A percentile compares a stretch with the other conserved stretches of the same genome.
phyloP scores from a whole-genome alignment of 2,888 invertebrate species.

The Ophioninae sp. region DNA sequence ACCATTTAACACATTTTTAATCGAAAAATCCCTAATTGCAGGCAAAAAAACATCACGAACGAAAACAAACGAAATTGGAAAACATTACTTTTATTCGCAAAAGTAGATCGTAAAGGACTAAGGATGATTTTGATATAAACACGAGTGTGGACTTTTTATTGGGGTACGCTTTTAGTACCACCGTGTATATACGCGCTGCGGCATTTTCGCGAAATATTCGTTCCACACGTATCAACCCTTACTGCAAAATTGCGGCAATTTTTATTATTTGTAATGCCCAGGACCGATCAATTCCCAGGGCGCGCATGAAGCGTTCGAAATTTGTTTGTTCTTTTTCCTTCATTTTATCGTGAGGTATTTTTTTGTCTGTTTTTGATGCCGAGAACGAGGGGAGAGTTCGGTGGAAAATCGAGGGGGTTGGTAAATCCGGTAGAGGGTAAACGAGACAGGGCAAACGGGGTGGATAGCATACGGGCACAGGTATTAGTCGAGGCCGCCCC shows the following conservation, averaged over 20 bases:
- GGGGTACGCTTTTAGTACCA: not conserved
- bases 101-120: too few species aligned
- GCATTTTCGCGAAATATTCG: not conserved
- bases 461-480: constrained; percentile 74
- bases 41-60: too few species aligned
- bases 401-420: constrained; percentile 54
- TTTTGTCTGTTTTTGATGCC: constrained; percentile 13
- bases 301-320: constrained; percentile 13
- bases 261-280: constrained; percentile 20
- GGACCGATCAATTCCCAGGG: constrained; percentile 38
- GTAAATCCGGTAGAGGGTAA: constrained; percentile 59
- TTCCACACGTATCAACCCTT: not conserved
- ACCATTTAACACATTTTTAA: too few species aligned
- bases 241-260: not conserved
- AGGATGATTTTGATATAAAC: too few species aligned
- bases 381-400: constrained; percentile 14
- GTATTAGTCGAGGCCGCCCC: constrained; percentile 73
- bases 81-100: too few species aligned
- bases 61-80: too few species aligned
- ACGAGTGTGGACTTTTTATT: not conserved
- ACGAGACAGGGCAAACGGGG: constrained; percentile 60
- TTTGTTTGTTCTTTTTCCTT: constrained; percentile 30
- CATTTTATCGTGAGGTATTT: not conserved
- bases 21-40: too few species aligned
- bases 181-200: not conserved